A percentile compares a stretch with the other conserved stretches of the same genome.
Evolutionary conservation across 2,113 vertebrate species (phyloP).

Genomic region (Thamnophis sirtalis): DNA sequence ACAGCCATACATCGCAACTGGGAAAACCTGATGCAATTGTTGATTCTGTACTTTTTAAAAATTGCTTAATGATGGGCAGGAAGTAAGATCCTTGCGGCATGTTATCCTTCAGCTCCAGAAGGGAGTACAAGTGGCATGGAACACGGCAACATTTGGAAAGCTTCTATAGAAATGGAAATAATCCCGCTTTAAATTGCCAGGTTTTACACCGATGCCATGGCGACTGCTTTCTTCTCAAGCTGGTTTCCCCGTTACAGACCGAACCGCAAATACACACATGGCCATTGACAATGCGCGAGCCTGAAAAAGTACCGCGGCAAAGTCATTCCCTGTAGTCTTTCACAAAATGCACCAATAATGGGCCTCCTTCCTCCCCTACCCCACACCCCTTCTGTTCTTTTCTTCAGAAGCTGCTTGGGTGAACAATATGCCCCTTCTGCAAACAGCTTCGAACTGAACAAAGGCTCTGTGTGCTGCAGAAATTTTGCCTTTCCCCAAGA

Average conservation of each 20-base stretch:
- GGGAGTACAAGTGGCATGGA: neutral
- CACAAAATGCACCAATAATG: neutral
- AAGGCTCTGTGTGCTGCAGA: neutral
- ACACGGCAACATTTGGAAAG: neutral
- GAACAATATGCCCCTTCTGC: neutral
- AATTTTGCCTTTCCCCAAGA: neutral
- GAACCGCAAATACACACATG: neutral
- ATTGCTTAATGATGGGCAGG: neutral
- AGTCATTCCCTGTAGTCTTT: neutral
- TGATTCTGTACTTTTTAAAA: neutral
- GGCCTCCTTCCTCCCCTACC: neutral
- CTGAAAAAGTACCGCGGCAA: neutral
- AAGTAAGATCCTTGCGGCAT: neutral
- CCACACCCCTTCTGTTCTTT: neutral
- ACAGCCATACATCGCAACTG: too few species aligned
- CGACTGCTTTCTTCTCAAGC: neutral
- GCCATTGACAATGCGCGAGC: neutral
- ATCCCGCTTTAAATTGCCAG: neutral
- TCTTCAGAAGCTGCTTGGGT: neutral
- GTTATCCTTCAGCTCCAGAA: neutral
- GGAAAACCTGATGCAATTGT: too few species aligned
- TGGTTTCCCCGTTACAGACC: neutral
- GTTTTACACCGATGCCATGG: neutral
- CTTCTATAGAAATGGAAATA: neutral
- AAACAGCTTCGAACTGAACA: neutral